phyloP scores from a whole-genome alignment of 1,140 invertebrate genomes.

The Portunus trituberculatus region DNA sequence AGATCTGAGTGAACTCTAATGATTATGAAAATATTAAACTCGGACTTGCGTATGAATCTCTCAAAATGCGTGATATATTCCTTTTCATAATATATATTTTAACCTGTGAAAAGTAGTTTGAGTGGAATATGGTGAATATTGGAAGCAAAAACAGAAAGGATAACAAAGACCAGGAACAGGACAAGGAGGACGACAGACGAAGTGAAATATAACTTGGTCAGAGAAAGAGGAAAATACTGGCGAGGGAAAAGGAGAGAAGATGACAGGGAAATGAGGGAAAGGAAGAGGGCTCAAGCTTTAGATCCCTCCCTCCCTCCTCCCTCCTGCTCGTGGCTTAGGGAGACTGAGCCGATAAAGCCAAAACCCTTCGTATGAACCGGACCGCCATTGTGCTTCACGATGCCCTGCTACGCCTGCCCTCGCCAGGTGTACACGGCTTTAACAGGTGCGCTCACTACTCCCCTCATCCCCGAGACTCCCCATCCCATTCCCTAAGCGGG shows the following conservation, averaged over 20 bases:
- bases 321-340: neutral
- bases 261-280: slow-evolving; percentile 21
- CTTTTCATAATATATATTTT: too few relatives aligned
- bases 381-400: neutral
- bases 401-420: neutral
- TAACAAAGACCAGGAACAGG: neutral
- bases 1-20: too few relatives aligned
- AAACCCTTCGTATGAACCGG: slow-evolving; percentile 10
- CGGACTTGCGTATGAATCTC: too few relatives aligned
- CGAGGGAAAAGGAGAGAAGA: neutral
- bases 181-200: neutral
- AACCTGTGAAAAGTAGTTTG: too few relatives aligned
- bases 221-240: neutral
- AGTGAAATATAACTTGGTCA: neutral
- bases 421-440: neutral
- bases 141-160: neutral
- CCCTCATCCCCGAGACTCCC: too few relatives aligned
- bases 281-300: slow-evolving; percentile 8
- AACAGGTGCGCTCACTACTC: neutral
- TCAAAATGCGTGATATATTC: too few relatives aligned
- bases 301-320: neutral
- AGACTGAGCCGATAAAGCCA: neutral
- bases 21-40: too few relatives aligned
- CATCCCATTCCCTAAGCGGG: too few relatives aligned
- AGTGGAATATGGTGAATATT: too few relatives aligned